These are phyloP conservation scores for Danionella cerebrum DNA, from an alignment of 2,113 vertebrate species.

Conservation along the genomic window DNA sequence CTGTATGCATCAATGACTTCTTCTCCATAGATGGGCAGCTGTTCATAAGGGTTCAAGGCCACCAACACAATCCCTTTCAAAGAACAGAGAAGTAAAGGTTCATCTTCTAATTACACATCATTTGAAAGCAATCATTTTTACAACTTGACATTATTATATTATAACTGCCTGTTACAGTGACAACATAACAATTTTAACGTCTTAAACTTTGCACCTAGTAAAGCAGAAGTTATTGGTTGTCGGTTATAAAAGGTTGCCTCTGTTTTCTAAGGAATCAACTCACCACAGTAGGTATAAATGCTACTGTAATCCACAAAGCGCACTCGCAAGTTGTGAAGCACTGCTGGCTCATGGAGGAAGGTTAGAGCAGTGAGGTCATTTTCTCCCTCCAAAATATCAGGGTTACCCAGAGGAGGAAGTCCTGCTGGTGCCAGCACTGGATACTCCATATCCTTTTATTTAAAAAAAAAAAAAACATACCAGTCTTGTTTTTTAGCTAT, in stretches of 20 bases:
- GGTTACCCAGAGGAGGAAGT: slow-evolving; percentile 68
- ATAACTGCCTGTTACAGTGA: background rate
- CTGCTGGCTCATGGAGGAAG: slow-evolving; percentile 69
- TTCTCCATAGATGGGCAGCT: slow-evolving; percentile 69
- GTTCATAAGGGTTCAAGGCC: slow-evolving; percentile 70
- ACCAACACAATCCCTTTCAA: slow-evolving; percentile 69
- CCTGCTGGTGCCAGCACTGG: slow-evolving; percentile 39
- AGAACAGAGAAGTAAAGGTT: background rate
- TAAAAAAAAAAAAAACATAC: background rate
- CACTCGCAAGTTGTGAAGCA: slow-evolving; percentile 68
- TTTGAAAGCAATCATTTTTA: background rate
- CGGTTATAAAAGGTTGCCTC: slow-evolving; percentile 12
- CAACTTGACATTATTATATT: background rate
- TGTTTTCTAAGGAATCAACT: slow-evolving; percentile 17
- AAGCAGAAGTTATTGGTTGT: slow-evolving; percentile 10
- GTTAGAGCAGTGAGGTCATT: slow-evolving; percentile 68
- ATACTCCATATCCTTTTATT: slow-evolving; percentile 47
- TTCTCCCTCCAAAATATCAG: slow-evolving; percentile 63
- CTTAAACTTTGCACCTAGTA: slow-evolving; percentile 48
- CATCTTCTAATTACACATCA: no score
- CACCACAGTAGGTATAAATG: slow-evolving; percentile 74
- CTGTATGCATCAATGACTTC: slow-evolving; percentile 74
- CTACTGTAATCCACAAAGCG: slow-evolving; percentile 71
- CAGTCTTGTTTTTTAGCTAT: no score
- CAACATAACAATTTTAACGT: background rate